Evolutionary conservation across 2,113 vertebrate genomes (phyloP).

Genomic region (Apodemus speciosus): DNA sequence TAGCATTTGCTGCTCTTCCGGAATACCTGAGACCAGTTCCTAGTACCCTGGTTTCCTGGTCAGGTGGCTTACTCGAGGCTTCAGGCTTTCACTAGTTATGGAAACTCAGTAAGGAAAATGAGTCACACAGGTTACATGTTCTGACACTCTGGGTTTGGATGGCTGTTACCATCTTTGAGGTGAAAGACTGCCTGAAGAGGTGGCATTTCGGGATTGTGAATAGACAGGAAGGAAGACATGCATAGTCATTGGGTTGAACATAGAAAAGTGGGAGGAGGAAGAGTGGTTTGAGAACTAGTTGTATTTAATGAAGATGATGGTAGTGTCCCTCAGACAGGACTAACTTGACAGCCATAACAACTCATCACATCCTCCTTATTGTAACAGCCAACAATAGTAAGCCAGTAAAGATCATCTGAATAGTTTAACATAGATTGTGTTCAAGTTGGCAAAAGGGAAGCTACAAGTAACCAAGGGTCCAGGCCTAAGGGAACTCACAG

Average conservation of each 20-base stretch:
- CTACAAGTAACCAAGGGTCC: not conserved
- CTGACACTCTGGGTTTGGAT: conserved; percentile 21
- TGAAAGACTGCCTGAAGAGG: not conserved
- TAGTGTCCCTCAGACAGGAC: not conserved
- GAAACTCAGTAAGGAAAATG: conserved; percentile 21
- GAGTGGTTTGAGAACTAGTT: not conserved
- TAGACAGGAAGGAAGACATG: not conserved
- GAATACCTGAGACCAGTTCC: not conserved
- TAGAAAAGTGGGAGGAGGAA: not conserved
- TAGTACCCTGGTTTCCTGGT: not conserved
- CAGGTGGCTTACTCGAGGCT: not conserved
- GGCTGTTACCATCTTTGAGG: not conserved
- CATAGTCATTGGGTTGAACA: not conserved
- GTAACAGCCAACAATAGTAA: conserved; percentile 13
- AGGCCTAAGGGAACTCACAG: not conserved
- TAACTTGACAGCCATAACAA: not conserved
- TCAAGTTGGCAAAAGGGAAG: not conserved
- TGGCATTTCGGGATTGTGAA: not conserved
- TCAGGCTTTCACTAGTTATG: not conserved
- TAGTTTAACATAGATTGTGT: not conserved
- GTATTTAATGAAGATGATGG: not conserved
- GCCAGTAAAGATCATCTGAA: not conserved
- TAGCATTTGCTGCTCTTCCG: not conserved
- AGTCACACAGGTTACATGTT: not conserved
- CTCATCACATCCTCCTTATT: conserved; percentile 15